Base-by-base conservation (phyloP, 1,140 invertebrate genomes). In the Ceratina japonica region DNA sequence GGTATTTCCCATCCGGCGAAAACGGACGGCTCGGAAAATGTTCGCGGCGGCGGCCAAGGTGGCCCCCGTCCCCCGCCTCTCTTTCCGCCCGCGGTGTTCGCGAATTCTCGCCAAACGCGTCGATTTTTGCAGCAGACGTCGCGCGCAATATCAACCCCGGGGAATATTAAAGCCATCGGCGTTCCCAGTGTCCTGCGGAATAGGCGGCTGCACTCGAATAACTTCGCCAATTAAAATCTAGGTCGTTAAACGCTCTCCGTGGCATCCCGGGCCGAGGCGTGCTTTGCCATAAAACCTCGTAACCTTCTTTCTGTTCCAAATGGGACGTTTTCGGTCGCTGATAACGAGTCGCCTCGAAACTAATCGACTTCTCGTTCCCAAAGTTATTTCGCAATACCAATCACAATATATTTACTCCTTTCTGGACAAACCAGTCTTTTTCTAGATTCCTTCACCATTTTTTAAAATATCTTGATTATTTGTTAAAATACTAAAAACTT, bases 151-250 rank as follows among this genome's bases (percentile, higher is more conserved):
- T 68, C 49, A 31, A 2, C 62, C 15, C 49, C 61, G 37, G 44
- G 22, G 66, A 59, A 74, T 82, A 79, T 80, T 82, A 74, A 79
- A 73, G 37, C 22, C 65, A 68, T 74, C 24, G 58, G n/a, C 51
- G 52, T n/a, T 44, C 37, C 54, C 56, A 63, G 27, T 79, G 52
- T 49, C 63, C 58, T 65, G 70, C 15, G 79, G 75, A 62, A 80
- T 80, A 80, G 13, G 59, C n/a, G 44, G 15, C 13, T 59, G 71
- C 44, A 16, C 44, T 59, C 61, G 59, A 70, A 80, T 78, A 82
- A 82, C 61, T 75, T 80, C 27, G 61, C 24, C 78, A 80, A 80
- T 80, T 82, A 80, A 75, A 82, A 82, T 82, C 59, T 70, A 51
- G 66, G 56, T 72, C 62, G 52, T 71, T 66, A 61, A 71, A 75